These are phyloP conservation scores for Rhyacophila evoluta DNA, from an alignment of 2,888 invertebrate genomes.

Conservation along the genomic window DNA sequence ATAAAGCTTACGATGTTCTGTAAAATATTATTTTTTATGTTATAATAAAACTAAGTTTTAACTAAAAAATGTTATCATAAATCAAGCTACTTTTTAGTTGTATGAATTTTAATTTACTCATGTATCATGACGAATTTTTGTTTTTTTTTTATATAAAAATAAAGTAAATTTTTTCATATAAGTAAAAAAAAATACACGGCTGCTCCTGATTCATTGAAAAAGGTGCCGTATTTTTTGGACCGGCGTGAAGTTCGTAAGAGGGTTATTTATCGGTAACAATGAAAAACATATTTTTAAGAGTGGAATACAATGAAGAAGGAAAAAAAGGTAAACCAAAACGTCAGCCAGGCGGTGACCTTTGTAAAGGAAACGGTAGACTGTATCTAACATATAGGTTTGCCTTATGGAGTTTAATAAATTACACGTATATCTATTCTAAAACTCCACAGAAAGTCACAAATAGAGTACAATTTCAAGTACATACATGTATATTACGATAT, in stretches of 20 bases:
- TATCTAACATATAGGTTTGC: not conserved
- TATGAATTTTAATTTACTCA: too few relatives aligned
- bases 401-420: too few relatives aligned
- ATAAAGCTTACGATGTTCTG: too few relatives aligned
- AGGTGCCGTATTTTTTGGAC: not conserved
- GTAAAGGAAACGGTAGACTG: not conserved
- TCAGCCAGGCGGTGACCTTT: conserved; percentile 15
- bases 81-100: too few relatives aligned
- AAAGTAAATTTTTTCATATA: not conserved
- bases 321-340: conserved; percentile 1
- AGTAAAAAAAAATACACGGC: not conserved
- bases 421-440: too few relatives aligned
- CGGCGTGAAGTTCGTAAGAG: conserved; percentile 9
- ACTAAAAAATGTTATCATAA: too few relatives aligned
- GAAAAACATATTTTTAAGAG: conserved; percentile 32
- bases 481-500: too few relatives aligned
- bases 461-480: too few relatives aligned
- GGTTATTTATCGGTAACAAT: conserved; percentile 31
- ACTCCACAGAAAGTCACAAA: not conserved
- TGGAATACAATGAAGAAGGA: conserved; percentile 28
- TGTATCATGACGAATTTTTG: too few relatives aligned
- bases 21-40: too few relatives aligned
- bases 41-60: too few relatives aligned
- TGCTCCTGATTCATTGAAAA: conserved; percentile 1
- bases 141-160: not conserved